These are phyloP conservation scores for Orchesella cincta DNA, from an alignment of 1,140 invertebrate species.

Conservation along the genomic window DNA sequence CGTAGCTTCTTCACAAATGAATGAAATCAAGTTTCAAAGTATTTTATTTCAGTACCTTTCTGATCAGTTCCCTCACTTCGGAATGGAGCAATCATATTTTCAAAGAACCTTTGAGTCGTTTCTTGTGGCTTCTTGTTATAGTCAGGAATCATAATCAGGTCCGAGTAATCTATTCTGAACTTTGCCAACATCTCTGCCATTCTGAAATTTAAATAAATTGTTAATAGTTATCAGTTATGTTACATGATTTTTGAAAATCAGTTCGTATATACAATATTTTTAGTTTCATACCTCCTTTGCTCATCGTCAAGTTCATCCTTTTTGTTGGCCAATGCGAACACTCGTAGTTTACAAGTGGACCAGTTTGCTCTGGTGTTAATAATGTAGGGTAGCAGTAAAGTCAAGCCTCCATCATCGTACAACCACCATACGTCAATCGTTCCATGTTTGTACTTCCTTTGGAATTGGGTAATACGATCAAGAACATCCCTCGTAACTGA, in stretches of 20 bases:
- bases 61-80: constrained; percentile 59
- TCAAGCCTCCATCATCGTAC: constrained; percentile 89
- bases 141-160: constrained; percentile 84
- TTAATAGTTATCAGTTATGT: not conserved
- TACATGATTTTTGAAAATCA: not conserved
- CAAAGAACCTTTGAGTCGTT: constrained; percentile 76
- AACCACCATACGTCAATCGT: constrained; percentile 98
- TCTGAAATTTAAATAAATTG: constrained; percentile 58
- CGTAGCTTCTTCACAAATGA: constrained; percentile 53
- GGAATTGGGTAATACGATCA: constrained; percentile 63
- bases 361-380: constrained; percentile 83
- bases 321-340: constrained; percentile 92
- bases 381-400: constrained; percentile 82
- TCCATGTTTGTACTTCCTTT: constrained; percentile 71
- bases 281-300: constrained; percentile 74
- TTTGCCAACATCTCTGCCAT: constrained; percentile 94
- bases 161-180: constrained; percentile 94
- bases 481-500: constrained; percentile 66
- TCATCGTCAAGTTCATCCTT: constrained; percentile 88
- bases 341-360: constrained; percentile 82
- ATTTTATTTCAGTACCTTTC: constrained; percentile 61
- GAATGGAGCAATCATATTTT: constrained; percentile 72
- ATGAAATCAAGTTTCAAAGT: constrained; percentile 26
- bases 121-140: constrained; percentile 73
- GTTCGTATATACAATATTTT: not conserved